Evolutionary conservation across 2,888 invertebrate genomes (phyloP).

Genomic region (Heliconius ismenius): DNA sequence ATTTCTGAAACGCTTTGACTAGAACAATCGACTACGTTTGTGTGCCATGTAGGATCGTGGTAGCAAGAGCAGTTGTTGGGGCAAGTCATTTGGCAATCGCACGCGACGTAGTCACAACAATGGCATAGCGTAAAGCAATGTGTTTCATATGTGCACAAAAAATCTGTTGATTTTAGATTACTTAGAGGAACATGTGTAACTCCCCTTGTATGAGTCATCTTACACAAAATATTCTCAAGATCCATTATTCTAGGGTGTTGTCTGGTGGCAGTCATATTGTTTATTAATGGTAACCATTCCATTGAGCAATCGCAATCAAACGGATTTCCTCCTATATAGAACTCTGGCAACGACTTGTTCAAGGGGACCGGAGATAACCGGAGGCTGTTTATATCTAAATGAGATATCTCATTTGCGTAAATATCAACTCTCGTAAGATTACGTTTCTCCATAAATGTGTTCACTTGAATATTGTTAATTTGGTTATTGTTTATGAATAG

Average conservation of each 20-base stretch:
- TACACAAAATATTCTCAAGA: slow-evolving; percentile 92
- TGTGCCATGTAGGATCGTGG: slow-evolving; percentile 96
- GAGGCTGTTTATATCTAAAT: slow-evolving; percentile 91
- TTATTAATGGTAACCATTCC: slow-evolving; percentile 96
- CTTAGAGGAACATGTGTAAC: slow-evolving; percentile 88
- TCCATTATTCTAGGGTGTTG: slow-evolving; percentile 95
- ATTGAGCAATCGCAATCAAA: slow-evolving; percentile 97
- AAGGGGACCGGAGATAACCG: slow-evolving; percentile 88
- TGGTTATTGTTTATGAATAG: slow-evolving; percentile 95
- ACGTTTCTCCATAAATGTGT: slow-evolving; percentile 92
- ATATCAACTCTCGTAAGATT: slow-evolving; percentile 93
- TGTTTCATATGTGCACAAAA: slow-evolving; percentile 93
- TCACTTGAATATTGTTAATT: slow-evolving; percentile 89
- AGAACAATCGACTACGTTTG: slow-evolving; percentile 95
- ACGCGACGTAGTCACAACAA: slow-evolving; percentile 97
- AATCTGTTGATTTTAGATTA: slow-evolving; percentile 89
- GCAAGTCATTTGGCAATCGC: slow-evolving; percentile 98
- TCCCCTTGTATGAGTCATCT: slow-evolving; percentile 91
- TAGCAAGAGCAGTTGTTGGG: slow-evolving; percentile 96
- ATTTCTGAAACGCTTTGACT: slow-evolving; percentile 88
- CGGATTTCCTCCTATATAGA: slow-evolving; percentile 95
- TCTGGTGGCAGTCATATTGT: slow-evolving; percentile 90
- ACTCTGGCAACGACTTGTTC: slow-evolving; percentile 90
- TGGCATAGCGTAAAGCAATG: slow-evolving; percentile 97
- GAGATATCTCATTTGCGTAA: slow-evolving; percentile 93